These are phyloP conservation scores for Alentia gelatinosa DNA, from an alignment of 2,888 invertebrate genomes.

Conservation along the genomic window DNA sequence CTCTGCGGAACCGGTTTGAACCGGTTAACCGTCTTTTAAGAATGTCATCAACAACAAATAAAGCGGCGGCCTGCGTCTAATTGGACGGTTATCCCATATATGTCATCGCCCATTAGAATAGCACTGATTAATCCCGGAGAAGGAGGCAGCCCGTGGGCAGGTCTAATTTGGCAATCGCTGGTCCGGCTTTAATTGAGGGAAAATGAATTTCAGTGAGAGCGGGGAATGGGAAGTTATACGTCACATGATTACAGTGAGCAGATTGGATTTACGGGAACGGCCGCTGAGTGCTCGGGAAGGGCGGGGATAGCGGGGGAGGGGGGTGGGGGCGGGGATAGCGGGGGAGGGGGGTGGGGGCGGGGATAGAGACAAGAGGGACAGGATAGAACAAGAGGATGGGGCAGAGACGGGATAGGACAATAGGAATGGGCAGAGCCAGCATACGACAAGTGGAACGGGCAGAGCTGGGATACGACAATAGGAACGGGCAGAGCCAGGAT, in stretches of 20 bases:
- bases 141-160: not conserved
- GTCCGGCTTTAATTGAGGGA: conserved; percentile 29
- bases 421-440: too few relatives aligned
- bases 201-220: conserved; percentile 32
- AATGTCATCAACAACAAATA: conserved; percentile 34
- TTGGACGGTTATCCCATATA: conserved; percentile 41
- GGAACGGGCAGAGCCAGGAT: too few relatives aligned
- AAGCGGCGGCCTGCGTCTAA: not conserved
- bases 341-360: not conserved
- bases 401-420: not conserved
- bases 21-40: not conserved
- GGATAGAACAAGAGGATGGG: not conserved
- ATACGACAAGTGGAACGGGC: too few relatives aligned
- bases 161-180: conserved; percentile 17
- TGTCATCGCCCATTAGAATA: conserved; percentile 13
- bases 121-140: not conserved
- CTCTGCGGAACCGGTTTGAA: not conserved
- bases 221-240: not conserved
- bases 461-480: too few relatives aligned
- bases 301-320: too few relatives aligned
- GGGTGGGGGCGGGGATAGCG: not conserved
- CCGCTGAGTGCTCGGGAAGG: not conserved
- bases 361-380: not conserved
- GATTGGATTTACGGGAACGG: not conserved
- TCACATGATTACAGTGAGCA: not conserved